A percentile compares a stretch with the other conserved stretches of the same genome.
These are phyloP conservation scores for Cerastoderma edule DNA, from an alignment of 2,888 invertebrate genomes.

Conservation along the genomic window DNA sequence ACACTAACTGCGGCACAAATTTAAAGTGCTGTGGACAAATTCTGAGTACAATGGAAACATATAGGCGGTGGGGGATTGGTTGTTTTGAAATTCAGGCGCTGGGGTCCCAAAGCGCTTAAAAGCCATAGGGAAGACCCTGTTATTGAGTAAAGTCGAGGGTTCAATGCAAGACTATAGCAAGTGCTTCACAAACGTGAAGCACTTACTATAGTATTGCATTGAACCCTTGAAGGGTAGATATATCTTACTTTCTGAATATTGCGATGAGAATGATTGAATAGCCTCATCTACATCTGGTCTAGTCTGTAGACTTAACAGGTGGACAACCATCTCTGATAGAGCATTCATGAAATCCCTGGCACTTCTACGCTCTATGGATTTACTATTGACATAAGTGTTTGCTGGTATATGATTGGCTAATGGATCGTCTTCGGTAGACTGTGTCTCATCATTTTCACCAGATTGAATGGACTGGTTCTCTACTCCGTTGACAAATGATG, in stretches of 20 bases:
- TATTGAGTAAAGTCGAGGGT: no score
- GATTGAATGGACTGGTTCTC: not conserved
- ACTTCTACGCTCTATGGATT: slow-evolving; percentile 90
- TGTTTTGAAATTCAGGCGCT: no score
- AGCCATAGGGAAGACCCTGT: no score
- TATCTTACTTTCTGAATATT: slow-evolving; percentile 92
- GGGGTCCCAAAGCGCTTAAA: no score
- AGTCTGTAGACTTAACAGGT: slow-evolving; percentile 90
- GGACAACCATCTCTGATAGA: slow-evolving; percentile 90
- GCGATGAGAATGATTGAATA: slow-evolving; percentile 95
- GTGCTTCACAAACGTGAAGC: not conserved
- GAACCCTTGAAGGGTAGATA: no score
- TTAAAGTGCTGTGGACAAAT: no score
- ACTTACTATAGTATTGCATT: no score
- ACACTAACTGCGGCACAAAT: no score
- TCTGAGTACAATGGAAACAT: no score
- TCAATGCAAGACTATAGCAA: no score
- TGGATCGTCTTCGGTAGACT: not conserved
- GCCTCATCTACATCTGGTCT: slow-evolving; percentile 96
- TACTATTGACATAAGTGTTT: slow-evolving; percentile 31
- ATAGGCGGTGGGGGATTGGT: no score
- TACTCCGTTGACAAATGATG: not conserved
- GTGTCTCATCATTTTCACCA: not conserved
- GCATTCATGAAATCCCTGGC: slow-evolving; percentile 93
- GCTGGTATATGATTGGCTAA: not conserved